A percentile compares a stretch with the other conserved stretches of the same genome.
Conservation (phyloP, 2,888 invertebrate species). For the Steinernema carpocapsae region DNA sequence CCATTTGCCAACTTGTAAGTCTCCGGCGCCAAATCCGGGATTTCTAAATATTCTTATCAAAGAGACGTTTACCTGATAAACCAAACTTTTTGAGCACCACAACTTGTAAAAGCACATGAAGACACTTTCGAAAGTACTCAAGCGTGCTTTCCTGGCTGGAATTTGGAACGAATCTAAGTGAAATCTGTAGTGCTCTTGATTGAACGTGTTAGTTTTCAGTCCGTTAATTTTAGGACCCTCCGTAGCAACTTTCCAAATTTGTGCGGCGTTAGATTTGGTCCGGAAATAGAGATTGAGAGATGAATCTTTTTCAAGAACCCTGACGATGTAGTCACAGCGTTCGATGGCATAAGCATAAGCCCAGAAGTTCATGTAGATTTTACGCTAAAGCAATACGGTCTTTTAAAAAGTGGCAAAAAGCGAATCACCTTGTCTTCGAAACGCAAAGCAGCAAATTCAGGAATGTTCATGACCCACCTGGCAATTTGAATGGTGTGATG, state of each 20-base stretch:
- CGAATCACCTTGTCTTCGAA: slow-evolving; percentile 31
- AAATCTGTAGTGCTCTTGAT: background rate
- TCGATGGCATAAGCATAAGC: background rate
- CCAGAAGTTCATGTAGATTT: background rate
- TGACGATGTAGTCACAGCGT: background rate
- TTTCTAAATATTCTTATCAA: background rate
- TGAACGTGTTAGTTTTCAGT: no score
- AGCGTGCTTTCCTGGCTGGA: slow-evolving; percentile 21
- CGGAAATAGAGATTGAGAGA: background rate
- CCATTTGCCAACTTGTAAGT: background rate
- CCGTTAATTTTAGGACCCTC: no score
- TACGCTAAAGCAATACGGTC: background rate
- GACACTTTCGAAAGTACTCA: slow-evolving; percentile 31
- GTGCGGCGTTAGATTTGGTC: background rate
- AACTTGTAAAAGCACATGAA: slow-evolving; percentile 32
- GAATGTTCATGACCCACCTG: background rate
- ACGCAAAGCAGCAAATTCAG: slow-evolving; percentile 18
- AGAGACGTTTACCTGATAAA: background rate
- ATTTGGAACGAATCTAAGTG: background rate
- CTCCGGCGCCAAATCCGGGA: background rate
- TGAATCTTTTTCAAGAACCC: background rate
- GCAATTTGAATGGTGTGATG: slow-evolving; percentile 1
- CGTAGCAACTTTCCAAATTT: background rate
- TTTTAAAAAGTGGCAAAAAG: no score
- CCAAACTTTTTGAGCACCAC: slow-evolving; percentile 29